Base-by-base conservation (phyloP, 37 sponge, comb jelly and placozoan species). In the Halisarca cf. caerulea region DNA sequence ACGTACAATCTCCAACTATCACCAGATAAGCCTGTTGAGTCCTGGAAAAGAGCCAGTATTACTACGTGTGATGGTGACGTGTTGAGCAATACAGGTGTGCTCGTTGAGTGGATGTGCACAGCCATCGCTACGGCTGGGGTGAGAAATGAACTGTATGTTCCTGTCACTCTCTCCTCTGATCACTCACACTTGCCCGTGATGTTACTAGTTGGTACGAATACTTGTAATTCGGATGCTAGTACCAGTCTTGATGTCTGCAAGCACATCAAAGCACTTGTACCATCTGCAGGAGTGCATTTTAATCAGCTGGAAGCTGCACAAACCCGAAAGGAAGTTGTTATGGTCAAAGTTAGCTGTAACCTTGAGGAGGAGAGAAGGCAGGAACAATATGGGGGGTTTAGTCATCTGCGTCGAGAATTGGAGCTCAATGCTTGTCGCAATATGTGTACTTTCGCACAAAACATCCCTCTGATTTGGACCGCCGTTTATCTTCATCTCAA, bases 161-260 rank as follows among this genome's bases (percentile, higher is more conserved):
- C 77, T 0, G 9, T 42, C 11, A 18, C 24, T 23, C 25, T 74
- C n/a, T n/a, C 42, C 2, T 23, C 77, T 2, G 24, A 8, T 24
- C 77, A 74, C 45, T 44, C 77, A 23, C 77, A 38, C 45, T 25
- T 74, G n/a, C 77, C 77, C 24, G 77, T 74, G 38, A 74, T 74
- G 21, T 1, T 74, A 37, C 7, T 74, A 4, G n/a, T 74, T 36
- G 42, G 39, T 2, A 44, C 77, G 21, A 39, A 74, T 32, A 14
- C 24, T 0, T 14, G 7, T 44, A 5, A 6, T 40, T n/a, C 40
- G 0, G 25, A 39, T 20, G 24, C 2, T 1, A 15, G 3, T 37
- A n/a, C 36, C 15, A n/a, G 18, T n/a, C 25, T 40, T 15, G 34
- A 68, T 2, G 30, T 62, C 64, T 62, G 64, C 30, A 43, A 36